A percentile compares a stretch with the other conserved stretches of the same genome.
These are phyloP conservation scores for Drosophila tanythrix DNA, from an alignment of 2,888 invertebrate genomes.

Conservation along the genomic window DNA sequence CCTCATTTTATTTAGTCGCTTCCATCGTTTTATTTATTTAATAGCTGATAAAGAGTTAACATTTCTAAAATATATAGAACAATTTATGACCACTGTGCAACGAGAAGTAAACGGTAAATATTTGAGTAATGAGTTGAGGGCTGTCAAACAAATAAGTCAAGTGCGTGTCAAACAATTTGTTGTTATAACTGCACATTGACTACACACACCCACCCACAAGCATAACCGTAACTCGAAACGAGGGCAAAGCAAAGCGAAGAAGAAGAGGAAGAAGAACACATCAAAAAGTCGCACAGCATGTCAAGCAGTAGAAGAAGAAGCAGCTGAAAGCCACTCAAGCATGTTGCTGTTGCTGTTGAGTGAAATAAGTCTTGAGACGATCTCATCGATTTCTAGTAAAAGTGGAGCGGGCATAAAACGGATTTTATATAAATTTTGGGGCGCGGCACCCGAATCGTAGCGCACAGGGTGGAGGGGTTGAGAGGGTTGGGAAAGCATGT, in stretches of 20 bases:
- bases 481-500: neutral
- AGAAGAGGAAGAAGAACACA: constrained; percentile 19
- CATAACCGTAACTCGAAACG: constrained; percentile 31
- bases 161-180: constrained; percentile 40
- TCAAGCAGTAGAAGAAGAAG: constrained; percentile 20
- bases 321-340: constrained; percentile 12
- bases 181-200: constrained; percentile 35
- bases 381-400: constrained; percentile 39
- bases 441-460: constrained; percentile 47
- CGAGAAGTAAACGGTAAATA: constrained; percentile 1
- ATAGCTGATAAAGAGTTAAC: neutral
- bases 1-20: neutral
- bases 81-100: neutral
- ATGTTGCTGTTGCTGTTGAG: constrained; percentile 3
- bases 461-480: neutral
- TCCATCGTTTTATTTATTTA: neutral
- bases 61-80: neutral
- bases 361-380: constrained; percentile 32
- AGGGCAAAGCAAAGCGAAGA: constrained; percentile 25
- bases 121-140: constrained; percentile 1
- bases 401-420: constrained; percentile 1
- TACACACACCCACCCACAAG: constrained; percentile 12
- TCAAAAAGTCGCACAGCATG: constrained; percentile 29
- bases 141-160: constrained; percentile 35
- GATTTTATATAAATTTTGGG: constrained; percentile 41